Base-by-base conservation (phyloP, 2,888 invertebrate species). In the Pseudococcus viburni region DNA sequence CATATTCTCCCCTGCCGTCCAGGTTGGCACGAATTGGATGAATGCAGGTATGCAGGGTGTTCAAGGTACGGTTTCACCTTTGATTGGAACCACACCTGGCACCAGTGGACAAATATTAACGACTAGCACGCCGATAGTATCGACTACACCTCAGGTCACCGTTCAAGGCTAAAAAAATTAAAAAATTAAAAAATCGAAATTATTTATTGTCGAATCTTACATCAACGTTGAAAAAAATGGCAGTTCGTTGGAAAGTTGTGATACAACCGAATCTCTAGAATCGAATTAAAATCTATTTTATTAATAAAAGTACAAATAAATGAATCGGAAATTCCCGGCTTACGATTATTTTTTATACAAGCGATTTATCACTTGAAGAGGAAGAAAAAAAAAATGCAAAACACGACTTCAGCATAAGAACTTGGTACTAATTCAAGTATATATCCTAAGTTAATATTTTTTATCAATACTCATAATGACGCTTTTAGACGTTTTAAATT, bases 11-110 rank as follows among this genome's bases (percentile, higher is more conserved):
- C 15, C 85, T 26, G 17, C 26, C 7, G 64, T 17, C n/a, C 48
- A 39, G 9, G 2, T 59, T 5, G 85, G 85, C 26, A 64, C 64
- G 2, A 64, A 64, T 59, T 64, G 51, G 64, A 39, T 39, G 4
- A 85, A 26, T 42, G n/a, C 85, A 22, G 85, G 59, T 1, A 64
- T 85, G 39, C 59, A 64, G 39, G 55, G 19, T 19, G 19, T 85
- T 8, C 39, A 59, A 8, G 85, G 85, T n/a, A 19, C 51, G 12
- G 42, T 85, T 19, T 22, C 85, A 11, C 85, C 85, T 3, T 85
- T 55, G 3, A 15, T 85, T 55, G 64, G 64, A 0, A 42, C 22
- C 2, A 12, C 64, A n/a, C 15, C 64, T 11, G 11, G n/a, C 9
- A 85, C 42, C 9, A 42, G 19, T 6, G 59, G 64, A 42, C 33